Evolutionary conservation across 2,113 vertebrate species (phyloP).

Genomic region (Seriola dumerili): DNA sequence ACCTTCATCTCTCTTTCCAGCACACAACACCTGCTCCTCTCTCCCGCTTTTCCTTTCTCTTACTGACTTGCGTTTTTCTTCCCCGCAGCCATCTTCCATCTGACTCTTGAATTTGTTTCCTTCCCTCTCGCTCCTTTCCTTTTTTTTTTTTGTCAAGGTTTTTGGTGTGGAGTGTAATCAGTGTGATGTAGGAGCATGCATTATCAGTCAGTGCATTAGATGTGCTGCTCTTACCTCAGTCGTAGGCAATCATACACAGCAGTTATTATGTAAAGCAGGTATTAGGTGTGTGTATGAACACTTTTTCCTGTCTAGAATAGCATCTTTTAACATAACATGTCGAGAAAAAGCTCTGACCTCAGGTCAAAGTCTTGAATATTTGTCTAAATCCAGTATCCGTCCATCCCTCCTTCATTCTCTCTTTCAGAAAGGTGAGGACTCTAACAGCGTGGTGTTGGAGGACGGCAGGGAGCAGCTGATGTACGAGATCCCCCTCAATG

Average conservation of each 20-base stretch:
- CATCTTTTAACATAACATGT: neutral
- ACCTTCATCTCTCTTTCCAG: conserved; percentile 51
- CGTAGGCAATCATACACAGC: conserved; percentile 27
- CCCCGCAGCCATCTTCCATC: conserved; percentile 28
- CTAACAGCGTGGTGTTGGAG: conserved; percentile 65
- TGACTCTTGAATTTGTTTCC: conserved; percentile 46
- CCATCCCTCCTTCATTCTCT: neutral
- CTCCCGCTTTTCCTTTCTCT: conserved; percentile 3
- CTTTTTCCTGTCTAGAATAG: neutral
- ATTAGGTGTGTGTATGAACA: conserved; percentile 8
- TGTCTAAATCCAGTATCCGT: neutral
- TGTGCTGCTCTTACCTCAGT: conserved; percentile 25
- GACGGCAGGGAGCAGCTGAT: conserved; percentile 92
- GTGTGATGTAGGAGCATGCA: conserved; percentile 13
- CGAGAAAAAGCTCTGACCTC: neutral
- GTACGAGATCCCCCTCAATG: conserved; percentile 95
- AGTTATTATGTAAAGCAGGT: conserved; percentile 48
- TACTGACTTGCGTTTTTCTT: conserved; percentile 1
- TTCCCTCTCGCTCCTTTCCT: neutral
- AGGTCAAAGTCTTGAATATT: neutral
- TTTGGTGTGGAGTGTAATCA: conserved; percentile 23
- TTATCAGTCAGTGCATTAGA: conserved; percentile 37
- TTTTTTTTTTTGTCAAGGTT: neutral
- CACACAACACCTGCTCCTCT: conserved; percentile 56
- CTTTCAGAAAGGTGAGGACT: conserved; percentile 77